These are phyloP conservation scores for Neoarius graeffei DNA, from an alignment of 2,113 vertebrate species.

Conservation along the genomic window DNA sequence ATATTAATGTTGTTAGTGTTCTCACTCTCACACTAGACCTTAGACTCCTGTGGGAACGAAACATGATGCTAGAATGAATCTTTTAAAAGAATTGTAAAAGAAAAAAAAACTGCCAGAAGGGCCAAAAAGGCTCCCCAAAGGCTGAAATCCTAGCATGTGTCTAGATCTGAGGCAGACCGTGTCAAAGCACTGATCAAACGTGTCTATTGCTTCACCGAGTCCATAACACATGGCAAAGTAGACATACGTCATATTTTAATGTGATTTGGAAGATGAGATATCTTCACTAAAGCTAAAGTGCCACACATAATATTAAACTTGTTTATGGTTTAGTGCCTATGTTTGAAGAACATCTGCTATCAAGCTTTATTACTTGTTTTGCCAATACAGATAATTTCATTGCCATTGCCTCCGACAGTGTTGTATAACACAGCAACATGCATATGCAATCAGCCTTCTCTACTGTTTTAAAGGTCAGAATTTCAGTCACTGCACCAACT, in stretches of 20 bases:
- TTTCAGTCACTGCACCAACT: constrained; percentile 11
- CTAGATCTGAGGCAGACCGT: neutral
- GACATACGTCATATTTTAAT: neutral
- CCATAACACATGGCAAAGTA: neutral
- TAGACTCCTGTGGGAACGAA: neutral
- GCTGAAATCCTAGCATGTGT: constrained; percentile 3
- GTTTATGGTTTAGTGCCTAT: neutral
- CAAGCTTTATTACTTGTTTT: neutral
- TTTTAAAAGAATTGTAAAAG: constrained; percentile 9
- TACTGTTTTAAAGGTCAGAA: constrained; percentile 2
- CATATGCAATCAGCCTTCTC: neutral
- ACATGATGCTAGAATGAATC: neutral
- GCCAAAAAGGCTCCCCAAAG: neutral
- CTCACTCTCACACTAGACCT: neutral
- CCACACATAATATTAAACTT: neutral
- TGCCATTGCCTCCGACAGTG: neutral
- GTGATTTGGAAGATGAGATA: neutral
- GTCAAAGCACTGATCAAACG: neutral
- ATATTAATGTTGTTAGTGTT: neutral
- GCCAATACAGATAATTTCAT: neutral
- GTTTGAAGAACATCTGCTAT: constrained; percentile 17
- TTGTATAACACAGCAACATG: neutral
- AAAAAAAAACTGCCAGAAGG: constrained; percentile 15
- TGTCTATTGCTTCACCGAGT: neutral
- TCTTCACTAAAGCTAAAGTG: neutral